Percentiles rank a stretch among this genome's conserved stretches.
Conservation (phyloP, 2,113 vertebrate genomes). For the Sylvietta virens region DNA sequence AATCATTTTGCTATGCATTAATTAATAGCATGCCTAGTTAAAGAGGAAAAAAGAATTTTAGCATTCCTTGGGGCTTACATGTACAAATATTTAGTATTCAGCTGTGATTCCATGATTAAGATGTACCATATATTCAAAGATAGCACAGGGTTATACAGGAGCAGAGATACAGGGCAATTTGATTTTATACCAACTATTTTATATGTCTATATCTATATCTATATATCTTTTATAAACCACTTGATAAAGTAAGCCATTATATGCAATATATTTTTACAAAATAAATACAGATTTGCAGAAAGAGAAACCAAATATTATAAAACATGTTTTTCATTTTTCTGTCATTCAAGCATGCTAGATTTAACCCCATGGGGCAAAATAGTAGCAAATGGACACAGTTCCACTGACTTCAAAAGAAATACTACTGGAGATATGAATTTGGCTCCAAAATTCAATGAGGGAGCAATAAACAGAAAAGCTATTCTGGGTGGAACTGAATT, state of each 20-base stretch:
- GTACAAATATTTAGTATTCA: slow-evolving; percentile 65
- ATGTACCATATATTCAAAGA: slow-evolving; percentile 42
- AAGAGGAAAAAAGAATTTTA: slow-evolving; percentile 52
- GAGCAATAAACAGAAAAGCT: background rate
- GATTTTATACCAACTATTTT: background rate
- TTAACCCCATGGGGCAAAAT: background rate
- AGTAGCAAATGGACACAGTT: background rate
- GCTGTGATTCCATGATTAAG: slow-evolving; percentile 60
- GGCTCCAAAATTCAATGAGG: background rate
- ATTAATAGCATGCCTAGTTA: slow-evolving; percentile 63
- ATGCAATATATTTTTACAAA: background rate
- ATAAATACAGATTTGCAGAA: background rate
- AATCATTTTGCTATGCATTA: slow-evolving; percentile 68
- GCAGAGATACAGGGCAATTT: background rate
- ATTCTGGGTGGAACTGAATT: background rate
- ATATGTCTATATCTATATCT: background rate
- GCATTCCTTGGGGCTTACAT: slow-evolving; percentile 53
- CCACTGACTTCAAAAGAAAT: background rate
- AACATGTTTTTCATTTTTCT: background rate
- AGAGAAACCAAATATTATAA: background rate
- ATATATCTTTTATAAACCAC: background rate
- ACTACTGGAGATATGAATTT: background rate
- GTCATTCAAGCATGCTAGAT: background rate
- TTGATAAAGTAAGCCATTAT: background rate
- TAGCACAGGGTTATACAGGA: slow-evolving; percentile 21